These are phyloP conservation scores for Melanotaenia boesemani DNA, from an alignment of 2,797 vertebrate species.

Conservation along the genomic window DNA sequence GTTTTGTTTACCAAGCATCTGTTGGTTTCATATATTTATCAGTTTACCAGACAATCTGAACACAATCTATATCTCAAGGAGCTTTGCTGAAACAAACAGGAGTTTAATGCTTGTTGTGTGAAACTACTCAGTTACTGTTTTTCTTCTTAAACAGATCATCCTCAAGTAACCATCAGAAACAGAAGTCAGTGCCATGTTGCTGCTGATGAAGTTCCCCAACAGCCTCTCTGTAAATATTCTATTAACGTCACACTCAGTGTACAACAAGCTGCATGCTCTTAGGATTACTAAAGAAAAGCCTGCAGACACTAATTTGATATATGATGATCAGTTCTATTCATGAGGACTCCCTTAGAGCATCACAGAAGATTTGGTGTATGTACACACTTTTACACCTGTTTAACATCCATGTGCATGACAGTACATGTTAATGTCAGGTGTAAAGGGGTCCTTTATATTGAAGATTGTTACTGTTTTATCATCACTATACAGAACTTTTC, in stretches of 20 bases:
- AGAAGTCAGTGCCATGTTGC: slow-evolving; percentile 90
- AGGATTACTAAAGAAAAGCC: slow-evolving; percentile 80
- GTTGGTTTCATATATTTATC: neutral
- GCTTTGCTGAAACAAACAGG: slow-evolving; percentile 6
- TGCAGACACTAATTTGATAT: slow-evolving; percentile 63
- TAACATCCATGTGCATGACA: slow-evolving; percentile 22
- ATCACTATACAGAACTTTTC: slow-evolving; percentile 19
- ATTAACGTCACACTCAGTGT: slow-evolving; percentile 54
- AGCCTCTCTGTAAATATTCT: slow-evolving; percentile 73
- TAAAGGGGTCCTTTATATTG: slow-evolving; percentile 30
- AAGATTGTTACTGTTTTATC: slow-evolving; percentile 49
- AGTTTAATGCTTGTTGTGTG: slow-evolving; percentile 23
- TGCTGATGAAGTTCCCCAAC: slow-evolving; percentile 83
- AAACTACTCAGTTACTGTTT: slow-evolving; percentile 53
- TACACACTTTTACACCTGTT: slow-evolving; percentile 56
- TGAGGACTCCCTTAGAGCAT: slow-evolving; percentile 61
- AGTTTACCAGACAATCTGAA: neutral
- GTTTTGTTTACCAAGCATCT: neutral
- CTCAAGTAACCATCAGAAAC: slow-evolving; percentile 94
- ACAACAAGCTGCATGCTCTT: slow-evolving; percentile 92
- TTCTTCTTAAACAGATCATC: slow-evolving; percentile 92
- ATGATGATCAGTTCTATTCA: slow-evolving; percentile 62
- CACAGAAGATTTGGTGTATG: slow-evolving; percentile 65
- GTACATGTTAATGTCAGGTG: slow-evolving; percentile 40
- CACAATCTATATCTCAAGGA: neutral